Base-by-base conservation (phyloP, 2,797 vertebrate genomes). In the Cetoscarus ocellatus region DNA sequence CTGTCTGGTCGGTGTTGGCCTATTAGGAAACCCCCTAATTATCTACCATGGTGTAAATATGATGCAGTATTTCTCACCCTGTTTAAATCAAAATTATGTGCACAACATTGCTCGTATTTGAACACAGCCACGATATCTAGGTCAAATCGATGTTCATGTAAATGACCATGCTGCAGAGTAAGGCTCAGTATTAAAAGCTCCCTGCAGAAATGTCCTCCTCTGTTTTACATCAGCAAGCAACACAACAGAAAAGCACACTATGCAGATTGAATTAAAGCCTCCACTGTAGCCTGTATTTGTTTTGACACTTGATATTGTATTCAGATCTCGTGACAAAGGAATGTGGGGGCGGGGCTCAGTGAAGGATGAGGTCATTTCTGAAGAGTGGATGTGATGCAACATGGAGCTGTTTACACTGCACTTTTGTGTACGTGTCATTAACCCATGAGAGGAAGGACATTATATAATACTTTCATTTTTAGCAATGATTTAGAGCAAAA, bases 311-410 rank as follows among this genome's bases (percentile, higher is more conserved):
- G 67, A 78, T 53, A 19, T 18, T 57, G 61, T 53, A 53, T 35
- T 36, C 67, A 17, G 42, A 67, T 64, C 84, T 63, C 27, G 50
- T 90, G 80, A 91, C 84, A 87, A 83, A 84, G 86, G 17, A 65
- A 7, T 34, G 75, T 38, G 84, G 67, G 88, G 92, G 92, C 79
- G 92, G 79, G 88, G 68, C 75, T 14, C 59, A 34, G 0, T n/a
- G 17, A 9, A 19, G 15, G 79, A 91, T 91, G 87, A 91, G 53
- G 80, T 89, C 88, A 91, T 88, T 2, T 1, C 65, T 57, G 54
- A 12, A 73, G 38, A 27, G 59, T 44, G 35, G 54, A 42, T 40
- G 40, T 92, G 91, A 91, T 71, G 91, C 88, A 90, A 93, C 8
- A 36, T 44, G 11, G 14, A 47, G 42, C 8, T 56, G 56, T 77